Percentiles rank a stretch among this genome's conserved stretches.
These are phyloP conservation scores for Pontoporia blainvillei DNA, from an alignment of 2,113 vertebrate genomes.

Conservation along the genomic window DNA sequence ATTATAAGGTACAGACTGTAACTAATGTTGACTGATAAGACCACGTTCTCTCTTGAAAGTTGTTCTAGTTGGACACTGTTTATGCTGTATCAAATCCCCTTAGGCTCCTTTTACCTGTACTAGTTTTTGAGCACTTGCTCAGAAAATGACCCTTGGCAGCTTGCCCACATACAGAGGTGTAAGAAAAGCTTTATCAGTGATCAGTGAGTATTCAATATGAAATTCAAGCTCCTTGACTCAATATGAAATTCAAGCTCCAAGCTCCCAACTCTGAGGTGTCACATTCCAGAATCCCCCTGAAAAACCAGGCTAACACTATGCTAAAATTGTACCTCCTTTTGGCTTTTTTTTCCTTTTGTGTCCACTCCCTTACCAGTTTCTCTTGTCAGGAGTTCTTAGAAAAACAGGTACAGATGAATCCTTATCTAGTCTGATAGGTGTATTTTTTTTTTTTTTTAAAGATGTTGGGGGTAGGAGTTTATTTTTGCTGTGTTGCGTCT, in stretches of 20 bases:
- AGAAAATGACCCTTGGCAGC: not conserved
- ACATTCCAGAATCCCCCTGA: not conserved
- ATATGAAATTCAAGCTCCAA: not conserved
- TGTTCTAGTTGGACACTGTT: not conserved
- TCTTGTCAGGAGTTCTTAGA: not conserved
- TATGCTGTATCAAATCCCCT: not conserved
- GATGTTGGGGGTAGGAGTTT: no score
- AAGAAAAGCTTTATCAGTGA: not conserved
- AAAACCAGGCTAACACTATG: not conserved
- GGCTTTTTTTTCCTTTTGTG: not conserved
- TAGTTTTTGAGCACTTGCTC: not conserved
- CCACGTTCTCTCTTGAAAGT: not conserved
- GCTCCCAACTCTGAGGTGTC: not conserved
- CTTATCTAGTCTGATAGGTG: not conserved
- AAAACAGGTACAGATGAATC: not conserved
- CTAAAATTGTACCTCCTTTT: not conserved
- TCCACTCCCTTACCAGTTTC: not conserved
- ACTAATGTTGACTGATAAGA: not conserved
- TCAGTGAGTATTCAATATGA: not conserved
- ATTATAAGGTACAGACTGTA: not conserved
- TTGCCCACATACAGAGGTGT: not conserved
- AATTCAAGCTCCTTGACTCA: not conserved
- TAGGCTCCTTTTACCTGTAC: not conserved
- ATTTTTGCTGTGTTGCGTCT: no score
- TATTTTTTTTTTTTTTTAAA: not conserved